Percentiles rank a stretch among this genome's conserved stretches.
phyloP scores from a whole-genome alignment of 1,140 invertebrate genomes.

The Pantala flavescens region DNA sequence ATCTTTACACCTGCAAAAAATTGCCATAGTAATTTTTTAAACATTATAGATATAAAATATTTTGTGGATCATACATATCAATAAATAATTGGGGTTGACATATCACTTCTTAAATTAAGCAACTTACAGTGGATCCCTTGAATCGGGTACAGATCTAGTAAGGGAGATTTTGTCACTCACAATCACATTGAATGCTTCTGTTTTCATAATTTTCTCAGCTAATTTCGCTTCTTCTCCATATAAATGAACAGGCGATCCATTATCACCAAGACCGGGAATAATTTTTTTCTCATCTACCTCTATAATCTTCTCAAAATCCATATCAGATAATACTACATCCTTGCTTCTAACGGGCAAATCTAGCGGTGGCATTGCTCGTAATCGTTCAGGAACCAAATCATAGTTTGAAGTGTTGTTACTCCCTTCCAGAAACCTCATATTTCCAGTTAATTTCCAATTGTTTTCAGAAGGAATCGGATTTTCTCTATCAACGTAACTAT shows the following conservation, averaged over 20 bases:
- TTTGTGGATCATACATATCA: background rate
- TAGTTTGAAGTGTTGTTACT: too few relatives aligned
- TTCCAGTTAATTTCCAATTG: too few relatives aligned
- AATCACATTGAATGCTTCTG: conserved; percentile 82
- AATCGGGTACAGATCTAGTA: conserved; percentile 70
- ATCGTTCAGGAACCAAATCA: too few relatives aligned
- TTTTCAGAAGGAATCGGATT: too few relatives aligned
- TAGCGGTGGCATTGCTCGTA: too few relatives aligned
- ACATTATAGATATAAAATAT: conserved; percentile 16
- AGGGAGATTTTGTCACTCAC: conserved; percentile 81
- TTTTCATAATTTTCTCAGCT: conserved; percentile 58
- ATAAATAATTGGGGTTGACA: too few relatives aligned
- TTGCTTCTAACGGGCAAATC: background rate
- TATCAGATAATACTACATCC: background rate
- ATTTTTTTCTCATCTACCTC: conserved; percentile 38
- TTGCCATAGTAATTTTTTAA: background rate
- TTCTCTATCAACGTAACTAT: too few relatives aligned
- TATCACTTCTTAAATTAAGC: background rate
- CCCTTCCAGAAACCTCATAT: too few relatives aligned
- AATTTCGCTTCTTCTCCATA: conserved; percentile 40
- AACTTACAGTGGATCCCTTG: conserved; percentile 60
- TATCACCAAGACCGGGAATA: conserved; percentile 55
- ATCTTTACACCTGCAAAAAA: conserved; percentile 39
- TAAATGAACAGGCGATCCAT: conserved; percentile 53
- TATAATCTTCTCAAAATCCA: conserved; percentile 33